Base-by-base conservation (phyloP, 1,140 invertebrate genomes). In the Protaetia brevitarsis region DNA sequence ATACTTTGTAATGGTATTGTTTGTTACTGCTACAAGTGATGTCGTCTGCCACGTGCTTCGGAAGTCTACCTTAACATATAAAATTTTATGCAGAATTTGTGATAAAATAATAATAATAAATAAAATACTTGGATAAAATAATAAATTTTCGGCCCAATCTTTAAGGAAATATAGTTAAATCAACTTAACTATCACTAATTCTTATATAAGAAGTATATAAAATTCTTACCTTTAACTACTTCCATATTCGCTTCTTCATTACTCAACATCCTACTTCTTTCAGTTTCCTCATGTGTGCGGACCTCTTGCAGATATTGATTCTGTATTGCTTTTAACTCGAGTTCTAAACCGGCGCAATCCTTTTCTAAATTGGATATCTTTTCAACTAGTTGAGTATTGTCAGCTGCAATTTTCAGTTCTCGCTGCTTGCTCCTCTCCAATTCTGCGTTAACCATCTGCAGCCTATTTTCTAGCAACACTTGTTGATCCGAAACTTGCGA, bases 181-280 rank as follows among this genome's bases (percentile, higher is more conserved):
- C 5, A 21, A 56, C 16, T 56, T 8, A 56, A 56, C 16, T 56
- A 56, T 10, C 8, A 19, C 16, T 1, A 56, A 2, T 16, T 2
- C 30, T n/a, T n/a, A n/a, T n/a, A 34, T 34, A 34, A 2, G 31
- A n/a, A 34, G 31, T 59, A 3, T 41, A 60, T 16, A 60, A 36
- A 60, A 59, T 60, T 23, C 68, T 56, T 69, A 94, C 92, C 90
- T 88, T 94, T 93, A 37, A 95, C 91, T 71, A 93, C 89, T 82
- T 95, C 92, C 68, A 93, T 77, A 80, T 93, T 95, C 10, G 92
- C 92, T 78, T 96, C 93, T 76, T 96, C 94, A 72, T 93, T 93
- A 36, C 88, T 91, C n/a, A 91, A 81, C 73, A 92, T 85, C 37
- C 86, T 88, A 61, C 86, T 93, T 75, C 86, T 88, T 79, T 95